Evolutionary conservation across 2,888 invertebrate species (phyloP).

Genomic region (Antheraea yamamai): DNA sequence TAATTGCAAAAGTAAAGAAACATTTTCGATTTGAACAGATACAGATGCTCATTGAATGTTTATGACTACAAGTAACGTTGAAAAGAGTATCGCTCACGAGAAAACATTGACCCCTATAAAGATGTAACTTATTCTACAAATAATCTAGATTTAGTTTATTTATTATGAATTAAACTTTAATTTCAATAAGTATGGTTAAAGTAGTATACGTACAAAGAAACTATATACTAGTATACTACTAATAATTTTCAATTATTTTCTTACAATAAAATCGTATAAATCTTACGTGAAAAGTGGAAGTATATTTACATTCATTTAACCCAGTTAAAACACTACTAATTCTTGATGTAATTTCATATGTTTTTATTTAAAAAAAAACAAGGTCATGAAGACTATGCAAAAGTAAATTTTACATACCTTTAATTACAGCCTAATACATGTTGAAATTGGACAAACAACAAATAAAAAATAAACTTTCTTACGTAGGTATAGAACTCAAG

Average conservation of each 20-base stretch:
- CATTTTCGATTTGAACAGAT: background rate
- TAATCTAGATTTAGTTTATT: background rate
- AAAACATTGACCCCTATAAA: constrained; percentile 1
- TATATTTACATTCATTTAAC: background rate
- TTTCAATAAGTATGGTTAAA: background rate
- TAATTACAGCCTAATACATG: constrained; percentile 32
- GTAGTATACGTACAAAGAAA: too few species aligned
- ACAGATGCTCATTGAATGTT: constrained; percentile 3
- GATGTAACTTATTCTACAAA: background rate
- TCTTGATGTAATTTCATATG: background rate
- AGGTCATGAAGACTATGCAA: background rate
- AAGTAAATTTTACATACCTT: background rate
- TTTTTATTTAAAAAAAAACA: background rate
- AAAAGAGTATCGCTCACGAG: background rate
- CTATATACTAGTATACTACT: too few species aligned
- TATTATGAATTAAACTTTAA: background rate
- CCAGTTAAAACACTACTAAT: background rate
- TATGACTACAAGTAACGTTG: background rate
- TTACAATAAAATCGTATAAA: background rate
- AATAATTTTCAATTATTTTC: background rate
- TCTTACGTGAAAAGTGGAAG: background rate
- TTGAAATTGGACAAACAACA: constrained; percentile 49
- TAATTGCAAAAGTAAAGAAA: background rate
- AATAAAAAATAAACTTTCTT: constrained; percentile 38
- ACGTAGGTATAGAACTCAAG: constrained; percentile 37